Percentiles rank a stretch among this genome's conserved stretches.
phyloP scores from a whole-genome alignment of 2,113 vertebrate genomes.

The Nothoprocta perdicaria region DNA sequence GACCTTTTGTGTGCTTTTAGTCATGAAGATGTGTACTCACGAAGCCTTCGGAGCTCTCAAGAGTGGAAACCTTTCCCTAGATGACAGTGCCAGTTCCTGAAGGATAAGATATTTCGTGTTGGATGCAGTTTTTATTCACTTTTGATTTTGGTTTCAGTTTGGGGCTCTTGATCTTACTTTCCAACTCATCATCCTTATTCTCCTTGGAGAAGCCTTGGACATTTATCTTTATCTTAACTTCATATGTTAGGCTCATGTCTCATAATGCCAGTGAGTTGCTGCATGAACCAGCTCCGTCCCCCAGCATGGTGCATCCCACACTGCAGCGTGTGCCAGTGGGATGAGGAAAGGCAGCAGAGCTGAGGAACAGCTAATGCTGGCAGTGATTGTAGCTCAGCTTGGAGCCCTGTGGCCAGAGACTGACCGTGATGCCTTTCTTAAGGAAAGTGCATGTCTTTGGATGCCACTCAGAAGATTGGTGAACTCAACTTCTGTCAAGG shows the following conservation, averaged over 20 bases:
- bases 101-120: neutral
- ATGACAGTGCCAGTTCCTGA: neutral
- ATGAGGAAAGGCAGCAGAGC: conserved; percentile 15
- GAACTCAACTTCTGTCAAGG: conserved; percentile 12
- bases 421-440: conserved; percentile 24
- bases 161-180: conserved; percentile 50
- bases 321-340: conserved; percentile 20
- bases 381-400: conserved; percentile 23
- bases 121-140: conserved; percentile 21
- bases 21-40: rapidly evolving
- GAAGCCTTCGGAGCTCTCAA: neutral
- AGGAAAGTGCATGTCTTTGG: neutral
- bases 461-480: neutral
- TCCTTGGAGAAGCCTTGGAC: conserved; percentile 54
- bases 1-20: conserved; percentile 32
- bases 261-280: conserved; percentile 53
- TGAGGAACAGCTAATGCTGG: conserved; percentile 30
- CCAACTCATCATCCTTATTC: conserved; percentile 10
- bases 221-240: conserved; percentile 55
- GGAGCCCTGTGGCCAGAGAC: conserved; percentile 20
- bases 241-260: conserved; percentile 47
- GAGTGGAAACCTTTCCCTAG: neutral
- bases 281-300: conserved; percentile 39
- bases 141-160: conserved; percentile 56
- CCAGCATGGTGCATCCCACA: conserved; percentile 49